Conservation (phyloP, 2,888 invertebrate species). For the Drosophila prostipennis region DNA sequence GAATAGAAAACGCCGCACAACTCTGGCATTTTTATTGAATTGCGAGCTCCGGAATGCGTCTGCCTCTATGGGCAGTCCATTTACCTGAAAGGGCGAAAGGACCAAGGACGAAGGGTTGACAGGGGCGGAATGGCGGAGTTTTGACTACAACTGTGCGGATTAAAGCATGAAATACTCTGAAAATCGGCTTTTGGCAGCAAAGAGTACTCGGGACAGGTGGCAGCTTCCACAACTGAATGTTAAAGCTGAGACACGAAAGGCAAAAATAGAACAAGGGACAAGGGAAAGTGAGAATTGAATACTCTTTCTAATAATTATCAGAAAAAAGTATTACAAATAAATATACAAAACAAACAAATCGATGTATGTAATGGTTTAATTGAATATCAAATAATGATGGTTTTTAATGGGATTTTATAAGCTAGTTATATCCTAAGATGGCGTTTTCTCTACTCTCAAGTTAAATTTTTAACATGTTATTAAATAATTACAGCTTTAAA, state of each 20-base stretch:
- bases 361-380: too few relatives aligned
- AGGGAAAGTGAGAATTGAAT: not conserved
- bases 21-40: conserved; percentile 73
- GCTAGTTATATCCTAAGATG: too few relatives aligned
- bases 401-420: too few relatives aligned
- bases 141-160: conserved; percentile 75
- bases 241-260: conserved; percentile 40
- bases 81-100: conserved; percentile 36
- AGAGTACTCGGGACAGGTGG: conserved; percentile 37
- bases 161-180: conserved; percentile 67
- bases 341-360: too few relatives aligned
- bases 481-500: not conserved
- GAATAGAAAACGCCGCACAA: conserved; percentile 66
- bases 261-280: not conserved
- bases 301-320: not conserved
- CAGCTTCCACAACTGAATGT: conserved; percentile 25
- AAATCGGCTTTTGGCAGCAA: conserved; percentile 62
- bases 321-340: too few relatives aligned
- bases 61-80: conserved; percentile 54
- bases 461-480: not conserved
- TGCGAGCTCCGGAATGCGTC: conserved; percentile 64
- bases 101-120: conserved; percentile 5
- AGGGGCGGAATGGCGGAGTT: conserved; percentile 23
- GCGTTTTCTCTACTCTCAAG: not conserved
- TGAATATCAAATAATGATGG: too few relatives aligned